Percentiles rank a stretch among this genome's conserved stretches.
Conservation (phyloP, 2,797 vertebrate species). For the Staurois parvus region DNA sequence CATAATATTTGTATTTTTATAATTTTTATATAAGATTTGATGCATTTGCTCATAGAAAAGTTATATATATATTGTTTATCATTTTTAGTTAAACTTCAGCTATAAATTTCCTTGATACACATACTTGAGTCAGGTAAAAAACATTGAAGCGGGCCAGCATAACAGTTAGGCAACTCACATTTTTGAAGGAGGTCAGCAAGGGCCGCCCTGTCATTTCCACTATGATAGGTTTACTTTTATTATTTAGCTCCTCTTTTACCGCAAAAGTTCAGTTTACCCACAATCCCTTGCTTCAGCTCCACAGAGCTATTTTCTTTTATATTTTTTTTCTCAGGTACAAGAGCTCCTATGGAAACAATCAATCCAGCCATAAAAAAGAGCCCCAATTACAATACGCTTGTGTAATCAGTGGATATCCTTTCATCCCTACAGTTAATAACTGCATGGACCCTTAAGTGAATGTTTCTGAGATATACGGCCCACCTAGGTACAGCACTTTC, state of each 20-base stretch:
- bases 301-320: background rate
- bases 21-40: too few species aligned
- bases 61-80: too few species aligned
- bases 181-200: background rate
- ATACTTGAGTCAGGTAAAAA: too few species aligned
- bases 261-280: background rate
- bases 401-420: slow-evolving; percentile 70
- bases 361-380: background rate
- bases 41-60: too few species aligned
- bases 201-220: background rate
- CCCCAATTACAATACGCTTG: slow-evolving; percentile 70
- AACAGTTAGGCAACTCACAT: too few species aligned
- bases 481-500: slow-evolving; percentile 85
- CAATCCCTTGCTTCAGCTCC: background rate
- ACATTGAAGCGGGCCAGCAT: too few species aligned
- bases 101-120: too few species aligned
- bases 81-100: too few species aligned
- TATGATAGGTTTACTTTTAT: background rate
- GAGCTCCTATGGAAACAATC: background rate
- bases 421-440: slow-evolving; percentile 65
- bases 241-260: too few species aligned
- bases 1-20: too few species aligned
- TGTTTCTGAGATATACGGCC: slow-evolving; percentile 82
- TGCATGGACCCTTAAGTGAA: slow-evolving; percentile 63
- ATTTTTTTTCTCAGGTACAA: slow-evolving; percentile 10